Percentiles rank a stretch among this genome's conserved stretches.
These are phyloP conservation scores for Brenthis daphne DNA, from an alignment of 2,888 invertebrate genomes.

Conservation along the genomic window DNA sequence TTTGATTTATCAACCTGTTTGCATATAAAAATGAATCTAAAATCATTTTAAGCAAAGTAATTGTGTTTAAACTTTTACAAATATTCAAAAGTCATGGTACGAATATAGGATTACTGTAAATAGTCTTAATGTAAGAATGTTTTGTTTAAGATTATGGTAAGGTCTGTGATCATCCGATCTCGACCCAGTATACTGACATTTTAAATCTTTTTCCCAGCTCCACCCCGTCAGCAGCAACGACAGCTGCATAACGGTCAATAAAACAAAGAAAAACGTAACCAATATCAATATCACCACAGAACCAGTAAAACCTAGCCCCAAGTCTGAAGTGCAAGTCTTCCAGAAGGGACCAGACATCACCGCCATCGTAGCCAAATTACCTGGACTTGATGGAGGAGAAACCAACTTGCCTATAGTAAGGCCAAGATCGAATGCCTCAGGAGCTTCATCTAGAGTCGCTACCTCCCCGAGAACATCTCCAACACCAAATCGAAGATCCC, in stretches of 20 bases:
- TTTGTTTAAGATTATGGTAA: too few species aligned
- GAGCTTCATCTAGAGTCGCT: constrained; percentile 80
- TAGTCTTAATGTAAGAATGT: too few species aligned
- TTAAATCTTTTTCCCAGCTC: constrained; percentile 53
- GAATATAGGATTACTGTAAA: too few species aligned
- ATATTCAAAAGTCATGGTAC: too few species aligned
- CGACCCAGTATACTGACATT: background rate
- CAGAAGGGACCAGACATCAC: constrained; percentile 92
- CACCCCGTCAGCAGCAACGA: constrained; percentile 67
- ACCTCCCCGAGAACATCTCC: constrained; percentile 59
- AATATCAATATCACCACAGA: constrained; percentile 87
- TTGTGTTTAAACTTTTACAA: too few species aligned
- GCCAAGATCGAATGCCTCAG: constrained; percentile 81
- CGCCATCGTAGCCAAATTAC: constrained; percentile 85
- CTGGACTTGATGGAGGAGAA: constrained; percentile 78
- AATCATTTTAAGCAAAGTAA: too few species aligned
- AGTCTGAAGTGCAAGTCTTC: constrained; percentile 84
- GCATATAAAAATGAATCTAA: too few species aligned
- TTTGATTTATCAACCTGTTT: too few species aligned
- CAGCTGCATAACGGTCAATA: constrained; percentile 79
- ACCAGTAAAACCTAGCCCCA: constrained; percentile 70
- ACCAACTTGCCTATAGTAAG: constrained; percentile 71
- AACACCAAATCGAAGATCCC: constrained; percentile 65
- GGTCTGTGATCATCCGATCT: background rate
- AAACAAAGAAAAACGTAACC: constrained; percentile 85